phyloP scores from a whole-genome alignment of 2,113 vertebrate species.

The Pristiophorus japonicus region DNA sequence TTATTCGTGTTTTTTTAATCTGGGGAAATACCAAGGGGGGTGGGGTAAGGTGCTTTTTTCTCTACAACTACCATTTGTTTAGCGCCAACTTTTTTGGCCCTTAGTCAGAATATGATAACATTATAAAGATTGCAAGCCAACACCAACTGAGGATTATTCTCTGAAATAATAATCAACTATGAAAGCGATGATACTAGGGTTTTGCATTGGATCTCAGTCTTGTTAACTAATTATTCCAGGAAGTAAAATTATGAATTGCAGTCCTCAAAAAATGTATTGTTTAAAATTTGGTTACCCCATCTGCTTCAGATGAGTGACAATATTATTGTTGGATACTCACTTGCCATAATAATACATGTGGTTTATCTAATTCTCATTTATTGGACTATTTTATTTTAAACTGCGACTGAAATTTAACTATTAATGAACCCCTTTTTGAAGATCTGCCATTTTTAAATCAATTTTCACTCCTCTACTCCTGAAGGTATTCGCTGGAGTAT shows the following conservation, averaged over 20 bases:
- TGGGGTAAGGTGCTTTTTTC: background rate
- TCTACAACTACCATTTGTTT: background rate
- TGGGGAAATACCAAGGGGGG: background rate
- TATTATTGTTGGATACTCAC: background rate
- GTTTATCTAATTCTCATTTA: background rate
- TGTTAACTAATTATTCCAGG: background rate
- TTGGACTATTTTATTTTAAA: background rate
- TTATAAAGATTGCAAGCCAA: background rate
- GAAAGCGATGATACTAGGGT: background rate
- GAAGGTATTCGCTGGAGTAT: background rate
- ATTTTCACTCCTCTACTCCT: background rate
- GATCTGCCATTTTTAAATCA: background rate
- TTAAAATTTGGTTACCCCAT: background rate
- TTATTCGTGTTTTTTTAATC: background rate
- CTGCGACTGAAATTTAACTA: background rate
- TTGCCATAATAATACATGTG: background rate
- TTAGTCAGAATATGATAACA: background rate
- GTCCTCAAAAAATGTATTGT: background rate
- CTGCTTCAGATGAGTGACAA: background rate
- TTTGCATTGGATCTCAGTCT: background rate
- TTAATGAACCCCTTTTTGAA: too few relatives aligned
- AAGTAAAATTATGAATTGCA: background rate
- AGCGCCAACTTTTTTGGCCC: background rate
- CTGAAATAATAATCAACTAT: background rate
- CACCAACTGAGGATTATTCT: background rate